Percentiles rank a stretch among this genome's conserved stretches.
Conservation (phyloP, 2,797 vertebrate genomes). For the Amblyopsis hoosieri region DNA sequence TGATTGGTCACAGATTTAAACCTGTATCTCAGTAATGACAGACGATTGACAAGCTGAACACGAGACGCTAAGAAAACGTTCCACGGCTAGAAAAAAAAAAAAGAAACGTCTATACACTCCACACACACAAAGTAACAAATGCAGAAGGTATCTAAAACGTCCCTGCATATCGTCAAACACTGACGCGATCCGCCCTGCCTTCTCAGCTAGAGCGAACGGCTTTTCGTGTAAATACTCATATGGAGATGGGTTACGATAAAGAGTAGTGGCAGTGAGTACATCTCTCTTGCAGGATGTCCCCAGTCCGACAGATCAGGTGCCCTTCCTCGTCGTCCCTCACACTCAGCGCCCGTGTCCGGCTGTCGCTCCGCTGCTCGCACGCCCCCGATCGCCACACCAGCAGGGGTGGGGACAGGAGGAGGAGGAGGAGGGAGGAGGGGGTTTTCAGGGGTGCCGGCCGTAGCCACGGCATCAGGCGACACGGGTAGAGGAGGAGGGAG, state of each 20-base stretch:
- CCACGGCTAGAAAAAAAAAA: conserved; percentile 51
- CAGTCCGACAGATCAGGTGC: conserved; percentile 99
- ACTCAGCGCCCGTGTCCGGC: conserved; percentile 95
- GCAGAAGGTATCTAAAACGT: conserved; percentile 61
- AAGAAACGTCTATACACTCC: neutral
- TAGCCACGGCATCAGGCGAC: conserved; percentile 74
- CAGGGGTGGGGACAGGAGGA: conserved; percentile 57
- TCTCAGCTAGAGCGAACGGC: conserved; percentile 77
- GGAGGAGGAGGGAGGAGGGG: conserved; percentile 63
- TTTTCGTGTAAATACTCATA: conserved; percentile 83
- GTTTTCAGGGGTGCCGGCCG: conserved; percentile 70
- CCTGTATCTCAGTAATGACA: conserved; percentile 37
- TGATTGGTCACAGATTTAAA: conserved; percentile 36
- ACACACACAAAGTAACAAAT: conserved; percentile 8
- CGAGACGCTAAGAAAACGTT: conserved; percentile 61
- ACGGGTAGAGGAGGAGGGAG: conserved; percentile 77
- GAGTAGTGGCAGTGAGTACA: conserved; percentile 97
- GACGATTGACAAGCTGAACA: conserved; percentile 48
- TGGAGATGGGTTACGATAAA: conserved; percentile 86
- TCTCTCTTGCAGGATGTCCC: conserved; percentile 99
- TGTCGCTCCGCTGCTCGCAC: conserved; percentile 87
- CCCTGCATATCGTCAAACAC: conserved; percentile 59
- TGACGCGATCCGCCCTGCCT: conserved; percentile 75
- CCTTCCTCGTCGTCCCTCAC: conserved; percentile 99
- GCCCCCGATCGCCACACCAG: conserved; percentile 78